Percentiles rank a stretch among this genome's conserved stretches.
Evolutionary conservation across 2,888 invertebrate species (phyloP).

Genomic region (Plagiodera versicolora): DNA sequence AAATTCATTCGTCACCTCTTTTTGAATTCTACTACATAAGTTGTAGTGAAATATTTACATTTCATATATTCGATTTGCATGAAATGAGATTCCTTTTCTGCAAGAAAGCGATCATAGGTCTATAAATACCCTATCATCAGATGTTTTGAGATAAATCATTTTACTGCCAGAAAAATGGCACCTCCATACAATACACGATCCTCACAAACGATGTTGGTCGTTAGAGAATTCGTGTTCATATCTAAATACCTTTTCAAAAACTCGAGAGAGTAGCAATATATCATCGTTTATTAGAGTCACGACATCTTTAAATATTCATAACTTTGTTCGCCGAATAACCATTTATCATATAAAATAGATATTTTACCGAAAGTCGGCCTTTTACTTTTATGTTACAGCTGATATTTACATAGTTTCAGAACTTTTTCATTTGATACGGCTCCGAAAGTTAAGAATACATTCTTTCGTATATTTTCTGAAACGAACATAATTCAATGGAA

Average conservation of each 20-base stretch:
- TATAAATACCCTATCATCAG: no score
- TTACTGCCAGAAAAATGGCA: not conserved
- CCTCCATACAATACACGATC: conserved; percentile 6
- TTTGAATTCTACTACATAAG: no score
- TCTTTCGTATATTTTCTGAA: not conserved
- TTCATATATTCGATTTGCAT: no score
- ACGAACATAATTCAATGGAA: not conserved
- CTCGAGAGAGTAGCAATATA: conserved; percentile 41
- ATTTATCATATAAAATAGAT: conserved; percentile 40
- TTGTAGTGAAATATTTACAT: no score
- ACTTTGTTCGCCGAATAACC: conserved; percentile 39
- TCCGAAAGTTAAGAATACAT: not conserved
- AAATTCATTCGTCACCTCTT: no score
- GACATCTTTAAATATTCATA: conserved; percentile 43
- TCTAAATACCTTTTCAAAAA: conserved; percentile 33
- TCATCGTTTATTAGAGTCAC: conserved; percentile 45
- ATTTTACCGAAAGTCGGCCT: conserved; percentile 3
- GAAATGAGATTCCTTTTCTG: no score
- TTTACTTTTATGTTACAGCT: not conserved
- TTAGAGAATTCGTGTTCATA: conserved; percentile 26
- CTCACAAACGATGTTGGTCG: conserved; percentile 30
- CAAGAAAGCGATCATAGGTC: no score
- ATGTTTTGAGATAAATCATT: not conserved
- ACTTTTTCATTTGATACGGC: not conserved
- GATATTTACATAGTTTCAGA: not conserved